A percentile compares a stretch with the other conserved stretches of the same genome.
phyloP scores from a whole-genome alignment of 2,888 invertebrate genomes.

The Papilio protenor region DNA sequence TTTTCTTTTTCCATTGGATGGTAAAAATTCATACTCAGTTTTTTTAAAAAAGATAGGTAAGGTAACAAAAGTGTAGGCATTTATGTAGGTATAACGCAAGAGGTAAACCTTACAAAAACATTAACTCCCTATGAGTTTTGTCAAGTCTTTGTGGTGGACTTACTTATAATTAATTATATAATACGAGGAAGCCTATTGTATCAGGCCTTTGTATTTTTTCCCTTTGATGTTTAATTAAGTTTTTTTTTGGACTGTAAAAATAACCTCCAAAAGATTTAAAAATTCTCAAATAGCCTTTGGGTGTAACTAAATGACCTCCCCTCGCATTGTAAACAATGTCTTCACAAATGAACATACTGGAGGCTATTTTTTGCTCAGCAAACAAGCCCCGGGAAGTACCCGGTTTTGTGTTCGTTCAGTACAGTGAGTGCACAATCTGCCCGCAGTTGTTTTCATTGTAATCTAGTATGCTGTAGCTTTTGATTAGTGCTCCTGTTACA shows the following conservation, averaged over 20 bases:
- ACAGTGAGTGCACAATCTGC: slow-evolving; percentile 36
- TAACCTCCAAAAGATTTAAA: neutral
- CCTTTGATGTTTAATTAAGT: neutral
- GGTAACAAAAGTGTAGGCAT: neutral
- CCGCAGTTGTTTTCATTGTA: slow-evolving; percentile 44
- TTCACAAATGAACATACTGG: slow-evolving; percentile 65
- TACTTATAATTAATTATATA: neutral
- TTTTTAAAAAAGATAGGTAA: too few species aligned
- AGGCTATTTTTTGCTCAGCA: slow-evolving; percentile 52
- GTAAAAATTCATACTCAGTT: neutral
- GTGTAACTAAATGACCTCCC: slow-evolving; percentile 47
- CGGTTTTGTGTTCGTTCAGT: slow-evolving; percentile 45
- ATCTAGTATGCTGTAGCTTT: slow-evolving; percentile 31
- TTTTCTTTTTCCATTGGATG: neutral
- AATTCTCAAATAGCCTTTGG: slow-evolving; percentile 49
- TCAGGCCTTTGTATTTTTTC: neutral
- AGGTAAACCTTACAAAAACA: neutral
- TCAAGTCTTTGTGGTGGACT: neutral
- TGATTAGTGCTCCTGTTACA: slow-evolving; percentile 24
- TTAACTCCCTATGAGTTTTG: neutral
- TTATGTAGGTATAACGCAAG: too few species aligned
- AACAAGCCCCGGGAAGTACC: slow-evolving; percentile 55
- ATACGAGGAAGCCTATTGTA: neutral
- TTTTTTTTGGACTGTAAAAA: neutral
- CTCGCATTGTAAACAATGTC: slow-evolving; percentile 72